Conservation (phyloP, 2,113 vertebrate genomes). For the Pterophyllum scalare region DNA sequence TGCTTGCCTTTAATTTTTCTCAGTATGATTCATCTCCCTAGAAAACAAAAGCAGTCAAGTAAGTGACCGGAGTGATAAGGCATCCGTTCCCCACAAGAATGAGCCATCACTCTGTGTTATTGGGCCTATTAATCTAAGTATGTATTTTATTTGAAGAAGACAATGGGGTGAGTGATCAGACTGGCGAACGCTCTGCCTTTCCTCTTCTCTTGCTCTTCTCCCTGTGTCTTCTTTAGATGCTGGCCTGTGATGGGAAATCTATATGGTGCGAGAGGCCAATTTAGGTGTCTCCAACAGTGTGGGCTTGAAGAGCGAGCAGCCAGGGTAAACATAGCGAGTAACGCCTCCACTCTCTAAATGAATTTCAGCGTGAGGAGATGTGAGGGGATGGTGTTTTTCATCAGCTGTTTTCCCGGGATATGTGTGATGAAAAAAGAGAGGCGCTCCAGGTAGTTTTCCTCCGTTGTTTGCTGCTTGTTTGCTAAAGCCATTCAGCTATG, state of each 20-base stretch:
- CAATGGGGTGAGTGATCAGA: constrained; percentile 71
- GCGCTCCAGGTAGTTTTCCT: constrained; percentile 42
- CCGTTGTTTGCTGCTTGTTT: constrained; percentile 28
- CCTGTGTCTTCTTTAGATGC: constrained; percentile 78
- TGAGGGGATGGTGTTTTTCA: constrained; percentile 64
- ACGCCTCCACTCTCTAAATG: constrained; percentile 72
- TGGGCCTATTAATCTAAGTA: constrained; percentile 76
- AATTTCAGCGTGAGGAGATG: constrained; percentile 64
- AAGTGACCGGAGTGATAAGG: constrained; percentile 58
- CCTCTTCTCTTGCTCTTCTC: constrained; percentile 38
- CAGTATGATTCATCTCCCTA: constrained; percentile 37
- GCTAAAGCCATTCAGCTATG: constrained; percentile 18
- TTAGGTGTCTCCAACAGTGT: constrained; percentile 74
- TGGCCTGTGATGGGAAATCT: constrained; percentile 79
- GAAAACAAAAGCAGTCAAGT: constrained; percentile 59
- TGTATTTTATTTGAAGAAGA: constrained; percentile 78
- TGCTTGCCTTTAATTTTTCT: constrained; percentile 46
- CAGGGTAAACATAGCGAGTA: constrained; percentile 68
- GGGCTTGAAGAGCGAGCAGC: constrained; percentile 69
- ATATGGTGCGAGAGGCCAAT: constrained; percentile 80
- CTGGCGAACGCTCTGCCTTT: constrained; percentile 39
- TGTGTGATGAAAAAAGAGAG: constrained; percentile 23
- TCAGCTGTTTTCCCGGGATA: constrained; percentile 47
- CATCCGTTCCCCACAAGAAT: constrained; percentile 28
- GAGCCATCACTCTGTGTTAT: constrained; percentile 61